Evolutionary conservation across 1,140 invertebrate genomes (phyloP), one percentile per base, ranked within the genome.

Genomic region (Drosophila teissieri): DNA sequence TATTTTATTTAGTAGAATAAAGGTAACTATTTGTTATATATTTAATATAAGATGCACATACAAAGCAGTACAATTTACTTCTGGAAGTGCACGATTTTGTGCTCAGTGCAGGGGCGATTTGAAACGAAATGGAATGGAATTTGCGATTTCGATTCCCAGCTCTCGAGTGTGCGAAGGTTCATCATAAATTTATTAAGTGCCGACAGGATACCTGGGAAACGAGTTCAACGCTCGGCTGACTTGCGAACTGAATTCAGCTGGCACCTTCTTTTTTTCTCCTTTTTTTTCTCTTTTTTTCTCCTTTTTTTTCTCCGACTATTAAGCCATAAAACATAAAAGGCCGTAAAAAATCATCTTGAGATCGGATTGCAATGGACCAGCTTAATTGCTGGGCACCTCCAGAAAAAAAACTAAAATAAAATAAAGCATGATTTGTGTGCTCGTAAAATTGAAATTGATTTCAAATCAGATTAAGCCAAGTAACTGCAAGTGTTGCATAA

Each of bases 141-240:
- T 11, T 58, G 44, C 49, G 53, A 64, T 51, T 58, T 44, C 49
- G 53, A 64, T 51, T 54, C 49, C 36, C 17, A 55, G 45, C 64
- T 40, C 34, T 53, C 56, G 52, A 70, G 67, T 70, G 83, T 82
- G 68, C 68, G 78, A 88, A 85, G 82, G 82, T 88, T 68, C 70
- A 74, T 85, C 82, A 85, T 85, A 85, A 85, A 85, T 85, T 88
- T 75, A 69, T 64, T 57, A 85, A 85, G 74, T 85, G 83, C 83
- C 73, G 78, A 85, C 83, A 81, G 79, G 49, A 69, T 78, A 61
- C 72, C 77, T 46, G 45, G 52, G 58, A 75, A 74, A 74, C 72
- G 60, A 51, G 68, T 70, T 72, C 68, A 72, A 57, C 37, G 68
- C 46, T 48, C 52, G 48, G 11, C 63, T 69, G 68, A 57, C 68